Evolutionary conservation across 2,797 vertebrate species (phyloP), one percentile per base, ranked within the genome.

Genomic region (Gallirallus australis): DNA sequence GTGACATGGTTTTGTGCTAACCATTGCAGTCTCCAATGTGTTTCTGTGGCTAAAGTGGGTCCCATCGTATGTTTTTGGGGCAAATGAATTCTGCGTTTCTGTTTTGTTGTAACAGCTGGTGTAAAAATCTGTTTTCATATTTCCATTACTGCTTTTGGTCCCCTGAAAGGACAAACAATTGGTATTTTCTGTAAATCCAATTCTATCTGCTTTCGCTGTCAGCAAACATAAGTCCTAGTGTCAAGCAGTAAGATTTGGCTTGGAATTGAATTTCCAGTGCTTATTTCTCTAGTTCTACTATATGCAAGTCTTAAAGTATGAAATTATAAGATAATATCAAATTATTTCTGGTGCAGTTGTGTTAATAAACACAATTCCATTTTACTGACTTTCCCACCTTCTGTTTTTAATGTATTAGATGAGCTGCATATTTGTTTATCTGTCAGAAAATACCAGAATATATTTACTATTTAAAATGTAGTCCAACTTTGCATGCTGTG

Each of bases 121-220:
- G 31, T 47, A 59, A 73, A 86, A 80, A 25, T 33, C 25, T 81
- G 12, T 9, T 73, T 81, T 59, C 5, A 3, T 81, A 37, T 70
- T 78, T 75, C 8, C 0, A 0, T 48, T 75, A 23, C 30, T 65
- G 9, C 3, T 47, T 13, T 45, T 85, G 6, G 10, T 50, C 7
- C 15, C 15, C 56, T 79, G n/a, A 61, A 77, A 79, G 5, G 15
- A 40, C 24, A 69, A 82, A 57, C 8, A 69, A 63, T 57, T 7
- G 1, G 1, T 78, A 15, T 79, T 42, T 78, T 71, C 37, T 89
- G 25, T 28, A 72, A 64, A 61, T 48, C 14, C 23, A 21, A 1
- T 30, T 79, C 24, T 48, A 4, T n/a, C 0, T 0, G 3, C 2
- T 87, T 65, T 85, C 35, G n/a, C 15, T 85, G 17, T 12, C 45